Percentiles rank a stretch among this genome's conserved stretches.
phyloP scores from a whole-genome alignment of 2,113 vertebrate species.

The Microtus montanus region DNA sequence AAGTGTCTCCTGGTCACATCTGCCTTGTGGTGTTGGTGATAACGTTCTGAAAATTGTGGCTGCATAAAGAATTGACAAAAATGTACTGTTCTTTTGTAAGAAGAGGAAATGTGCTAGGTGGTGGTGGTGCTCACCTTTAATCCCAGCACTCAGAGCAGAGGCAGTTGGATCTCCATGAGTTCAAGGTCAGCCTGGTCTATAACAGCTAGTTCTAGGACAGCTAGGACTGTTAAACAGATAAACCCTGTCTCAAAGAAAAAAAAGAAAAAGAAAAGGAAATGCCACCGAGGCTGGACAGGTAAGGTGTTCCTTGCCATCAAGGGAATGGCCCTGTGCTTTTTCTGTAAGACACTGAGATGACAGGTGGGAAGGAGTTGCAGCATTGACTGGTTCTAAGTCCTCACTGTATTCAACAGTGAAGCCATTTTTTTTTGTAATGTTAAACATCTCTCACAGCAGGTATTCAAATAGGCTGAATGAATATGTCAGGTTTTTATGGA shows the following conservation, averaged over 20 bases:
- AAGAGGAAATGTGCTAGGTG: not conserved
- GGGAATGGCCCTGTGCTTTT: not conserved
- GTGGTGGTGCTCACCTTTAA: too few relatives aligned
- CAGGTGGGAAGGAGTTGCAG: not conserved
- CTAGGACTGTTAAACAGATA: too few relatives aligned
- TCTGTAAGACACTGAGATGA: not conserved
- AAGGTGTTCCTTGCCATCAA: not conserved
- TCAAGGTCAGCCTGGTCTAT: too few relatives aligned
- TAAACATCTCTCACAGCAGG: not conserved
- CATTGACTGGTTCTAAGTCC: not conserved
- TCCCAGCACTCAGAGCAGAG: too few relatives aligned
- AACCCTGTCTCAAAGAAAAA: too few relatives aligned
- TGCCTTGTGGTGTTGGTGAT: not conserved
- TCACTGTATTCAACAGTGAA: not conserved
- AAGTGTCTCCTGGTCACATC: not conserved
- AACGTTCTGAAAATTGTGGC: not conserved
- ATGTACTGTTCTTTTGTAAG: not conserved
- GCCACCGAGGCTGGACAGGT: not conserved
- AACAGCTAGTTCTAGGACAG: too few relatives aligned
- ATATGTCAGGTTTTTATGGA: not conserved
- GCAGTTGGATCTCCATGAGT: too few relatives aligned
- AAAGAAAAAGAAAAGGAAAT: not conserved
- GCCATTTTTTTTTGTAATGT: not conserved
- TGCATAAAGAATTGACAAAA: not conserved
- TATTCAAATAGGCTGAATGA: not conserved